Conservation (phyloP, 1,140 invertebrate species). For the Zaprionus tsacasi region DNA sequence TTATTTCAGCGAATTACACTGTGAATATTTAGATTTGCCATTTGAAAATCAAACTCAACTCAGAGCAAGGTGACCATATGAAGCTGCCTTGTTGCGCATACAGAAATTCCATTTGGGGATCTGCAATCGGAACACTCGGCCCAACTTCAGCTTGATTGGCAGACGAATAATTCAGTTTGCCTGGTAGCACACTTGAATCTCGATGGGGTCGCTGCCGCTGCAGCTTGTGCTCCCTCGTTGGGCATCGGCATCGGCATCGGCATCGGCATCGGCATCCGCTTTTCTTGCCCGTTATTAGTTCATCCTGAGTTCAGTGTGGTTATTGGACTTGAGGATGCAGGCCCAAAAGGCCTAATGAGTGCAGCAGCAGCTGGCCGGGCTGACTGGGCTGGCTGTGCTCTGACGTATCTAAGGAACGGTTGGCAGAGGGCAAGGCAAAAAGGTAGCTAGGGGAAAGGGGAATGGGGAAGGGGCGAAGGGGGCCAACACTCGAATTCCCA, state of each 20-base stretch:
- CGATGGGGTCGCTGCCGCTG: background rate
- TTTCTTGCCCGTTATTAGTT: background rate
- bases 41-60: too few species aligned
- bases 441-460: background rate
- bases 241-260: too few species aligned
- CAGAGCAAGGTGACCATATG: background rate
- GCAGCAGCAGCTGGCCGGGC: slow-evolving; percentile 1
- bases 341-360: background rate
- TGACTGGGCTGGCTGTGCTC: background rate
- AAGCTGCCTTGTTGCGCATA: background rate
- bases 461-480: background rate
- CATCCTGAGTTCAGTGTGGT: background rate
- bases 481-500: slow-evolving; percentile 7
- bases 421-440: too few species aligned
- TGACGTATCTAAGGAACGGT: slow-evolving; percentile 2
- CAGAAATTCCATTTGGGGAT: background rate
- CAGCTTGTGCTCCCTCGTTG: background rate
- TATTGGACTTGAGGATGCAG: slow-evolving; percentile 2
- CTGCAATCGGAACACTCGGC: slow-evolving; percentile 2
- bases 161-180: slow-evolving; percentile 3
- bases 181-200: background rate
- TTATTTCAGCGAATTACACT: too few species aligned
- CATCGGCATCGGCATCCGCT: background rate
- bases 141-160: slow-evolving; percentile 1
- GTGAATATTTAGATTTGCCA: too few species aligned